A percentile compares a stretch with the other conserved stretches of the same genome.
Conservation (phyloP, 1,140 invertebrate genomes). For the Vanessa atalanta region DNA sequence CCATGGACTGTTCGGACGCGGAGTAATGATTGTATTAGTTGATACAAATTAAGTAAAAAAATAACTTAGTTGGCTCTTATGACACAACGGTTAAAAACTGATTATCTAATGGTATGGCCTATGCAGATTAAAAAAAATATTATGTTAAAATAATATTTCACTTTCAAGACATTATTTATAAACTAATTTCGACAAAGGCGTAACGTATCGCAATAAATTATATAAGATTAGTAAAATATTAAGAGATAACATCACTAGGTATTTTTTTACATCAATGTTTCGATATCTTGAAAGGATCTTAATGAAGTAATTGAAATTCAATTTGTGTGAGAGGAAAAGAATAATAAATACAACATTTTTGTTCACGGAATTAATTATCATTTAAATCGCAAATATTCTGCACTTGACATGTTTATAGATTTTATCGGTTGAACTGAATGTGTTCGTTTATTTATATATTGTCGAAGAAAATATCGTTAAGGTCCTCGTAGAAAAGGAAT, state of each 20-base stretch:
- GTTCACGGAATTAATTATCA: not conserved
- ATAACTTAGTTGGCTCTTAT: no score
- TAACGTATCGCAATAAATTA: not conserved
- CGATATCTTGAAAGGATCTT: slow-evolving; percentile 12
- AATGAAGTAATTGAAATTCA: not conserved
- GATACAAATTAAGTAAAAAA: no score
- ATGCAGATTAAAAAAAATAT: no score
- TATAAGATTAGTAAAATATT: not conserved
- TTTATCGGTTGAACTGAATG: not conserved
- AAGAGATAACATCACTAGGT: not conserved
- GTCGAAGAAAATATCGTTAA: slow-evolving; percentile 11
- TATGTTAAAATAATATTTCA: no score
- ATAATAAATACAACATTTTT: not conserved
- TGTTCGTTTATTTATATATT: no score
- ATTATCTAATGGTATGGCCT: no score
- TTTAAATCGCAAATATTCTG: not conserved
- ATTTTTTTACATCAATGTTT: not conserved
- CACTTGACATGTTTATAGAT: not conserved
- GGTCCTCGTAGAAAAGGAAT: slow-evolving; percentile 6
- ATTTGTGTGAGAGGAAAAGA: slow-evolving; percentile 1
- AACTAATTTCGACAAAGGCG: slow-evolving; percentile 5
- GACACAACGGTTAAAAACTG: no score
- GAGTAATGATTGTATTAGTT: no score
- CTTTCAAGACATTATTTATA: no score
- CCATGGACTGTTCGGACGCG: no score